A percentile compares a stretch with the other conserved stretches of the same genome.
Conservation (phyloP, 2,113 vertebrate genomes). For the Ramphastos sulfuratus region DNA sequence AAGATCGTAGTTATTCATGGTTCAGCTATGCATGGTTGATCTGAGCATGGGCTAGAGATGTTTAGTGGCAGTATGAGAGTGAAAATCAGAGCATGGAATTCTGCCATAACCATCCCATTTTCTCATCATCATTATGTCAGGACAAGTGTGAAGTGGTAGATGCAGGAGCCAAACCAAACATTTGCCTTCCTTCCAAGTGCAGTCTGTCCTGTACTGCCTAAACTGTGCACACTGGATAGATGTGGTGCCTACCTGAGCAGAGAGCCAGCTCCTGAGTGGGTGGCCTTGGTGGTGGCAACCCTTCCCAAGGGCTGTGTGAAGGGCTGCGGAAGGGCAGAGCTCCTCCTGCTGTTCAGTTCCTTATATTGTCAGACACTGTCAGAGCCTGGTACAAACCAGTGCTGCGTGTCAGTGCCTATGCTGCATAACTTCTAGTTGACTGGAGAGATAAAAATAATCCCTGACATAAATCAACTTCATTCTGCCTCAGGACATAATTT, state of each 20-base stretch:
- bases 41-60: neutral
- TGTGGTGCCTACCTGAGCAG: neutral
- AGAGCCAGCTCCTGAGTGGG: neutral
- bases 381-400: neutral
- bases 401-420: neutral
- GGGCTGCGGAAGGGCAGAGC: neutral
- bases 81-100: neutral
- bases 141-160: neutral
- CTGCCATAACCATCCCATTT: neutral
- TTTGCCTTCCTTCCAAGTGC: neutral
- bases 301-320: neutral
- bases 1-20: neutral
- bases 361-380: accelerated
- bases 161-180: neutral
- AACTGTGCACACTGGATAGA: neutral
- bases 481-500: conserved; percentile 31
- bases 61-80: neutral
- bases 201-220: accelerated
- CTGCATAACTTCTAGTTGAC: conserved; percentile 28
- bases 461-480: conserved; percentile 49
- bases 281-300: neutral
- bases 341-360: neutral
- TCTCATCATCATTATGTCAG: accelerated
- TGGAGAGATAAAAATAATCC: conserved; percentile 62
- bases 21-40: neutral